Conservation (phyloP, 2,113 vertebrate genomes). For the Salvelinus namaycush region DNA sequence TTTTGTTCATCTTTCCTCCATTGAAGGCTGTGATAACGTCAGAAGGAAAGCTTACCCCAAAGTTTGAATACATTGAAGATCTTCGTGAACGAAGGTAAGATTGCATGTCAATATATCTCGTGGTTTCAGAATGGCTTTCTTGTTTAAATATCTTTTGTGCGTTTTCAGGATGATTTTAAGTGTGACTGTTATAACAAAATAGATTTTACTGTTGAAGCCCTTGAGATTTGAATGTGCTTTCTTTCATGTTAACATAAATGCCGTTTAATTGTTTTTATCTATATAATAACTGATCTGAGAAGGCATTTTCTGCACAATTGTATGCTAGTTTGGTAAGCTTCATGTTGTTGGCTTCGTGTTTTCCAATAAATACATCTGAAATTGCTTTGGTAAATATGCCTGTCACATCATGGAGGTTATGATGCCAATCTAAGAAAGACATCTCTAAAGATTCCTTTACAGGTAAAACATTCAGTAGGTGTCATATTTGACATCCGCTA, state of each 20-base stretch:
- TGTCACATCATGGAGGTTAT: slow-evolving; percentile 15
- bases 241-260: neutral
- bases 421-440: slow-evolving; percentile 30
- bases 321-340: neutral
- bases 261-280: neutral
- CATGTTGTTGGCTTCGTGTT: neutral
- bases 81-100: slow-evolving; percentile 86
- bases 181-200: neutral
- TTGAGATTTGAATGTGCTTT: neutral
- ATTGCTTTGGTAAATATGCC: slow-evolving; percentile 24
- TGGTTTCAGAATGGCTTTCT: neutral
- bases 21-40: slow-evolving; percentile 94
- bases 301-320: neutral
- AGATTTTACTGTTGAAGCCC: neutral
- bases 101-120: slow-evolving; percentile 1
- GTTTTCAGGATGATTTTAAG: neutral
- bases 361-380: slow-evolving; percentile 2
- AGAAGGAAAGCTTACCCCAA: slow-evolving; percentile 89
- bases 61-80: slow-evolving; percentile 95
- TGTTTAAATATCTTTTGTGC: neutral
- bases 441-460: slow-evolving; percentile 41
- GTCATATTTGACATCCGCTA: neutral
- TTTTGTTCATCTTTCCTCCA: slow-evolving; percentile 38
- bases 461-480: slow-evolving; percentile 37
- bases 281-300: neutral